These are phyloP conservation scores for Dysmachus trigonus DNA, from an alignment of 2,888 invertebrate genomes.

Conservation along the genomic window DNA sequence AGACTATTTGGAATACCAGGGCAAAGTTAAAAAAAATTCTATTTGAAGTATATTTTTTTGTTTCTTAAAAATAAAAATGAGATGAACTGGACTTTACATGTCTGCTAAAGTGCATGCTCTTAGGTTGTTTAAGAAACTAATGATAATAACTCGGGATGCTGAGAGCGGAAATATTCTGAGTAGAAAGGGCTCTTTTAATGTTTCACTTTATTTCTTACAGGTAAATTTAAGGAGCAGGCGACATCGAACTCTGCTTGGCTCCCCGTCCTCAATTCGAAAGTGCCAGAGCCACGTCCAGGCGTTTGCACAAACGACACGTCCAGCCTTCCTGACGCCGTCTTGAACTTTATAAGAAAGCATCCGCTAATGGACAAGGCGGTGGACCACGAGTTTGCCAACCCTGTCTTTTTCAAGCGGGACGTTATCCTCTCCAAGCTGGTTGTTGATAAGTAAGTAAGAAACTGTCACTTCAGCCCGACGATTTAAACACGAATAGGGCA, in stretches of 20 bases:
- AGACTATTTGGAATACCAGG: background rate
- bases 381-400: conserved; percentile 90
- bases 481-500: background rate
- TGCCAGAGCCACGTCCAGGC: conserved; percentile 93
- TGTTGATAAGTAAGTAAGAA: conserved; percentile 75
- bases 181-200: background rate
- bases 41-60: background rate
- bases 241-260: conserved; percentile 94
- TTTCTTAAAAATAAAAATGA: background rate
- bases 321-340: conserved; percentile 87
- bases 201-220: conserved; percentile 51
- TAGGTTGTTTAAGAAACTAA: background rate
- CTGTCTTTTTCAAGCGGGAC: conserved; percentile 92
- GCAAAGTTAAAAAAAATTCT: background rate
- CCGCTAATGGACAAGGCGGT: conserved; percentile 98
- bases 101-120: background rate
- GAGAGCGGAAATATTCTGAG: background rate
- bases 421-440: conserved; percentile 90
- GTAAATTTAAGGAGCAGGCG: conserved; percentile 91
- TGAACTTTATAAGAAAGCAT: conserved; percentile 96
- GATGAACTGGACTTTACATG: background rate
- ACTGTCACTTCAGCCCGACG: background rate
- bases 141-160: background rate
- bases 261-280: conserved; percentile 88
- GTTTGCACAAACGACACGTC: conserved; percentile 94